Base-by-base conservation (phyloP, 2,888 invertebrate species). In the Alitta virens region DNA sequence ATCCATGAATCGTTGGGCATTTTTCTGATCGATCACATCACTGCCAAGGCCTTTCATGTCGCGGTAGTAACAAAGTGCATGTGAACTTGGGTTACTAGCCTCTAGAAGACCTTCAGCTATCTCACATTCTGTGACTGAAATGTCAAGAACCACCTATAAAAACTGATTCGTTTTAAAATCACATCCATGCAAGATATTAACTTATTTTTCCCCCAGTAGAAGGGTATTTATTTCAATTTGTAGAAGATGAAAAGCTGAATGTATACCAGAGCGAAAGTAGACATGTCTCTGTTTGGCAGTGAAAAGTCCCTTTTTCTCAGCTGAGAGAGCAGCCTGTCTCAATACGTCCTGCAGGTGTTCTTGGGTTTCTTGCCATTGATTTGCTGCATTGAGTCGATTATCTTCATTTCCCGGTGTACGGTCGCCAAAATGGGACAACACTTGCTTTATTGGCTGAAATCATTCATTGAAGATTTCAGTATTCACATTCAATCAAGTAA, bases 41-140 rank as follows among this genome's bases (percentile, higher is more conserved):
- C 61, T 63, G 9, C 63, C 62, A 3, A 76, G 66, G 1, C 68
- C 70, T 1, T 42, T 52, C 14, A 77, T 66, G n/a, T 68, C 49
- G 33, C 78, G 63, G 5, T 65, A 59, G 64, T 75, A 78, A 3
- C 75, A 71, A 18, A 75, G 53, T 27, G 69, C 64, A 56, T 74
- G 72, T 1, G 55, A 40, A 1, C 56, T 38, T 1, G 73, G 70
- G 50, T 71, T 63, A 12, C 63, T 16, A 0, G 69, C 73, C 16
- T 69, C 65, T 40, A 77, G 56, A 21, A 78, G 69, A 1, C 78
- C 78, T 40, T 70, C 71, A 27, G 71, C 57, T 21, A 76, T 73
- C 63, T 78, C 78, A 55, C 68, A 69, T 56, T 78, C 77, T 18
- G 78, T 78, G 46, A 78, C 78, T 78, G 67, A 9, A 68, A 40